A percentile compares a stretch with the other conserved stretches of the same genome.
phyloP scores from a whole-genome alignment of 2,888 invertebrate species.

The Pachliopta kotzebuea region DNA sequence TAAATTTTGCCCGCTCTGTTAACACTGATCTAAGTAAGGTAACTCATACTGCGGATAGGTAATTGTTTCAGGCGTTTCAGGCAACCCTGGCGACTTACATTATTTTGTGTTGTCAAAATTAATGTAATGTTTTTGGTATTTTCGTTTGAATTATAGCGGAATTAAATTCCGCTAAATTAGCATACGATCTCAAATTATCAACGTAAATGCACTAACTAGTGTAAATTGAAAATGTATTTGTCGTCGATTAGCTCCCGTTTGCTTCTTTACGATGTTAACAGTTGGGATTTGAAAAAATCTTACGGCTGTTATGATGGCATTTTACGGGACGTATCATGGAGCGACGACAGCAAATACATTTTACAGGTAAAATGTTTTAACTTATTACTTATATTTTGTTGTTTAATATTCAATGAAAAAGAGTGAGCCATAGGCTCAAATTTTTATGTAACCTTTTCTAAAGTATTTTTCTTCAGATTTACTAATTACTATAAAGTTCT shows the following conservation, averaged over 20 bases:
- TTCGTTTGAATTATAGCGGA: slow-evolving; percentile 29
- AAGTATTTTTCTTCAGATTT: background rate
- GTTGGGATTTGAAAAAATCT: slow-evolving; percentile 75
- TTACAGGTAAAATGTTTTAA: slow-evolving; percentile 57
- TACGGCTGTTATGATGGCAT: slow-evolving; percentile 71
- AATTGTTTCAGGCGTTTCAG: background rate
- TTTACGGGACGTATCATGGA: slow-evolving; percentile 71
- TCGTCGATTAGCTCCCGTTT: slow-evolving; percentile 79
- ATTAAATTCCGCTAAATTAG: slow-evolving; percentile 16
- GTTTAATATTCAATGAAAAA: background rate
- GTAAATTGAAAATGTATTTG: slow-evolving; percentile 68
- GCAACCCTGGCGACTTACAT: slow-evolving; percentile 24
- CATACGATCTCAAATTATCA: slow-evolving; percentile 8
- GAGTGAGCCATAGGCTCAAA: background rate
- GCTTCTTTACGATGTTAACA: slow-evolving; percentile 76
- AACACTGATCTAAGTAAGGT: background rate
- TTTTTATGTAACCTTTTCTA: too few species aligned
- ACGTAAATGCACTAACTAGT: slow-evolving; percentile 14
- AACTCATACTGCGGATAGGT: background rate
- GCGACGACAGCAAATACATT: slow-evolving; percentile 75
- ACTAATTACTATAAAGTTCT: background rate
- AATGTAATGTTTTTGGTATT: slow-evolving; percentile 34
- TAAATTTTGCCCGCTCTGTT: too few species aligned
- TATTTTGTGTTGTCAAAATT: slow-evolving; percentile 38
- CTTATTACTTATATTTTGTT: background rate